Base-by-base conservation (phyloP, 2,797 vertebrate species). In the Lateolabrax maculatus region DNA sequence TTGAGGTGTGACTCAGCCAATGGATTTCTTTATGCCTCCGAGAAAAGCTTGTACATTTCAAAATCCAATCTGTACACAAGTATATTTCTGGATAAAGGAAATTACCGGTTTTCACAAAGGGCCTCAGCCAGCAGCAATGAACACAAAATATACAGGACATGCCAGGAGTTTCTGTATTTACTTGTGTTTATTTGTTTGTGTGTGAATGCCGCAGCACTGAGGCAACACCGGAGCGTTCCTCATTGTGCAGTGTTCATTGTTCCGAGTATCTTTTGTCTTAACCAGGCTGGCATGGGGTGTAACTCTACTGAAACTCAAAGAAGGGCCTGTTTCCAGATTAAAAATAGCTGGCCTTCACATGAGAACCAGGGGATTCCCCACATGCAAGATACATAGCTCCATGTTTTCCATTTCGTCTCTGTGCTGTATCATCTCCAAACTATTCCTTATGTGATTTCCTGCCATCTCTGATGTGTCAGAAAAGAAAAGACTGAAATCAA, bases 341-440 rank as follows among this genome's bases (percentile, higher is more conserved):
- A 91, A 93, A 93, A 94, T 94, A 94, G 83, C 76, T 7, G 73
- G 77, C 88, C 88, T 89, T 90, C 84, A 15, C 92, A 81, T 90
- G 90, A 86, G 87, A 91, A 83, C 69, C 62, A 1, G 90, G 92
- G 93, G 89, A 90, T 86, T 90, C 90, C 92, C 89, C 74, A 4
- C 62, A 55, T 27, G 55, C 69, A 48, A 52, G 64, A 80, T 23
- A 48, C 84, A 82, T 3, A 41, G 73, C 69, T 70, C 29, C n/a
- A 2, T 86, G 84, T 75, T 91, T 78, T 86, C 80, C 69, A 79
- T 77, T 65, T 70, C 1, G 44, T n/a, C 78, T 82, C 74, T 13
- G 23, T 76, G 70, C 79, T 37, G 63, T 57, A 27, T 90, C 84
- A n/a, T 84, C 83, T 56, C 87, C 21, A 51, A 84, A 55, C 69